These are phyloP conservation scores for Pycnomerus fuliginosus DNA, from an alignment of 2,888 invertebrate genomes.

Conservation along the genomic window DNA sequence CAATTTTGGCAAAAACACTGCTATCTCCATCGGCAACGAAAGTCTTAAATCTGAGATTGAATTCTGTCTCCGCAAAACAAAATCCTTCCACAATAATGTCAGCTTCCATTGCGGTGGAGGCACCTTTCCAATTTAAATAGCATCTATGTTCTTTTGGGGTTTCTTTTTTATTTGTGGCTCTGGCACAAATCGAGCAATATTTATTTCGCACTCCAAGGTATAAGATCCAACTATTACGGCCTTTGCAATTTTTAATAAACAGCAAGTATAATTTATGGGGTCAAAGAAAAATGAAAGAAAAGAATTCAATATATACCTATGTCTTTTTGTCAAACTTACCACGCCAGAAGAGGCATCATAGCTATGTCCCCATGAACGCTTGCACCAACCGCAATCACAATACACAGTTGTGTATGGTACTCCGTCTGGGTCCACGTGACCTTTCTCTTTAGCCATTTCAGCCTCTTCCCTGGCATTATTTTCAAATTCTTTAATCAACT, in stretches of 20 bases:
- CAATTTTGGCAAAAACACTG: conserved; percentile 22
- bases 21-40: conserved; percentile 27
- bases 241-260: background rate
- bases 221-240: conserved; percentile 3
- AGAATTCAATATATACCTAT: no score
- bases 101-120: conserved; percentile 26
- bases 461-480: background rate
- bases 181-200: conserved; percentile 25
- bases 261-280: background rate
- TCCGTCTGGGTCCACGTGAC: background rate
- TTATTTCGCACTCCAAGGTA: conserved; percentile 28
- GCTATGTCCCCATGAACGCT: conserved; percentile 19
- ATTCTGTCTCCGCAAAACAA: conserved; percentile 12
- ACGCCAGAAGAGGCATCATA: conserved; percentile 23
- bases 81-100: conserved; percentile 27
- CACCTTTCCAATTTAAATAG: conserved; percentile 26
- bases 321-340: conserved; percentile 19
- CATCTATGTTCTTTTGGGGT: conserved; percentile 18
- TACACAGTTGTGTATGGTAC: background rate
- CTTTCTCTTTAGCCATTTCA: background rate
- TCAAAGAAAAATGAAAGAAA: no score
- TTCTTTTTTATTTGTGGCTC: conserved; percentile 13
- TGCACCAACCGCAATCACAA: conserved; percentile 22
- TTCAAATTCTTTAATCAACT: background rate
- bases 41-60: conserved; percentile 18